These are phyloP conservation scores for Takifugu flavidus DNA, from an alignment of 2,113 vertebrate genomes.

Conservation along the genomic window DNA sequence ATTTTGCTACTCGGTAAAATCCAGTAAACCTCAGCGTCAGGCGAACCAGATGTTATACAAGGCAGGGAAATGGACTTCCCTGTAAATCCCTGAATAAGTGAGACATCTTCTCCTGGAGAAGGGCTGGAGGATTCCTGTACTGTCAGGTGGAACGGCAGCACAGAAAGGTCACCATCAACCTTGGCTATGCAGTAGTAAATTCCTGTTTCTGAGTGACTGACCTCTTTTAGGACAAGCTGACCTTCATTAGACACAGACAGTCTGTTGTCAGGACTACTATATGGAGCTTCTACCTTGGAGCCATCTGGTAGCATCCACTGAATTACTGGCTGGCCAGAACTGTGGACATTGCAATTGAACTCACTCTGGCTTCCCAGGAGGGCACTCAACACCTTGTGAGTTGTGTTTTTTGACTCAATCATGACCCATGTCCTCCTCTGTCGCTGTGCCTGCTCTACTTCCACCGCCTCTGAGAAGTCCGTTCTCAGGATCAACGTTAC, in stretches of 20 bases:
- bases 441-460: conserved; percentile 34
- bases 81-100: conserved; percentile 58
- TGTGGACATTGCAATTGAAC: conserved; percentile 77
- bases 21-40: conserved; percentile 85
- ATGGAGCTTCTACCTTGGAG: conserved; percentile 71
- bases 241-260: conserved; percentile 77
- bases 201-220: conserved; percentile 76
- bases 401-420: conserved; percentile 70
- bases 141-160: conserved; percentile 68
- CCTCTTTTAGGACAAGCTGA: conserved; percentile 68
- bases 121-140: conserved; percentile 75
- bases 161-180: conserved; percentile 72
- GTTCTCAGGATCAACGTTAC: conserved; percentile 75
- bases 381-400: conserved; percentile 44
- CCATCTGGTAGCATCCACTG: conserved; percentile 84
- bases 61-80: conserved; percentile 74
- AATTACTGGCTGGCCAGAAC: conserved; percentile 74
- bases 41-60: conserved; percentile 72
- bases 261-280: conserved; percentile 58
- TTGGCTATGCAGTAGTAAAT: conserved; percentile 81
- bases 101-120: conserved; percentile 47
- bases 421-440: conserved; percentile 80
- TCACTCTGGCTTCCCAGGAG: conserved; percentile 72
- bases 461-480: conserved; percentile 57
- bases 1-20: conserved; percentile 79